Evolutionary conservation across 2,888 invertebrate genomes (phyloP), one percentile per base, ranked within the genome.

Genomic region (Elmis aenea): DNA sequence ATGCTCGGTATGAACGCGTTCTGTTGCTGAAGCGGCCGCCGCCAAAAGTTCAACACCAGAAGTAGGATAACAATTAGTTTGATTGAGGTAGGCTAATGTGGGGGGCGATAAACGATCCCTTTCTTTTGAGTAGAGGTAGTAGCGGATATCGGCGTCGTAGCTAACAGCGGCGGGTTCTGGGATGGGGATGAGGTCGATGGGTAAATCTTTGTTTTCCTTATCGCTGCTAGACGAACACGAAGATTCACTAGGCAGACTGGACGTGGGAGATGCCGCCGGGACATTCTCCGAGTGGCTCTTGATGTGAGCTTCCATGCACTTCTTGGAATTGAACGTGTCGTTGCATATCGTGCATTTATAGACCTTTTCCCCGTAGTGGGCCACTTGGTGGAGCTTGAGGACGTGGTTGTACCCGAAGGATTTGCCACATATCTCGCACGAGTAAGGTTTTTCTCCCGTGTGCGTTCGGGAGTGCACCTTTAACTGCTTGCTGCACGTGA

Each of bases 351-450:
- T 91, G 66, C 92, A 92, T 56, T 91, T 89, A 70, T 92, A 91
- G 42, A 91, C 89, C 58, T 91, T 89, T 61, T 91, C 87, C 0
- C 91, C 91, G 55, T 87, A 90, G 66, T 92, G 92, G 51, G 90
- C 88, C 18, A 91, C 90, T 49, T 67, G 66, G 42, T 92, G 92
- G 33, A 91, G 69, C 66, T 91, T 91, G 39, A 91, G 70, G 3
- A 92, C 91, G 63, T 91, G 91, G 62, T 91, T 91, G 67, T 92
- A 91, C 5, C 91, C 91, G 61, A 92, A 92, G 33, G 86, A 85
- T 48, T 91, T 86, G 42, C 88, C 84, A 59, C 91, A 92, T 48
- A 91, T 90, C 62, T 91, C 90, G 66, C 91, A 91, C 29, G 86
- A 85, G 59, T 91, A 91, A 0, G 91, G 91, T 50, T 91, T 85